Evolutionary conservation across 2,113 vertebrate genomes (phyloP).

Genomic region (Aphelocoma coerulescens): DNA sequence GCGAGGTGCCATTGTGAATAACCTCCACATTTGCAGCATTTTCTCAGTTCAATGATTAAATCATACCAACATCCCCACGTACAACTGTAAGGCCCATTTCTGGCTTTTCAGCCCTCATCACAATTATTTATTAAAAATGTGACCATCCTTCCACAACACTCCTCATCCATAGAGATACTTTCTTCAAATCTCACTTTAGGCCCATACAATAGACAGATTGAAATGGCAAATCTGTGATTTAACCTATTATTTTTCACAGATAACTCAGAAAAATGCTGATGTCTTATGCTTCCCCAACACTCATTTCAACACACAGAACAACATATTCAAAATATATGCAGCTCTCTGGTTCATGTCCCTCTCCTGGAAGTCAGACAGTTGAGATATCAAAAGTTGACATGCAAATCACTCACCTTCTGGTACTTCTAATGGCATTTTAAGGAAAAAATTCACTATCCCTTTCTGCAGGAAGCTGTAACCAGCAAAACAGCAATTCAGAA

Average conservation of each 20-base stretch:
- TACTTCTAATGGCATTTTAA: not conserved
- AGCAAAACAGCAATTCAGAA: not conserved
- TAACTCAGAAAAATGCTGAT: not conserved
- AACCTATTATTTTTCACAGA: not conserved
- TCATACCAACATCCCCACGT: not conserved
- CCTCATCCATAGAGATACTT: not conserved
- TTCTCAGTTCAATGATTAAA: not conserved
- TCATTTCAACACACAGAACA: not conserved
- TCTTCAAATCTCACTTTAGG: not conserved
- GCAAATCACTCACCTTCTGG: not conserved
- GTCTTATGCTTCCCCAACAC: not conserved
- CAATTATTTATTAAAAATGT: not conserved
- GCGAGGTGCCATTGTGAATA: not conserved
- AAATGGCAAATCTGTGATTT: not conserved
- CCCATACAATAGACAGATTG: not conserved
- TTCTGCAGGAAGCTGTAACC: not conserved
- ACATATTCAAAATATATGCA: not conserved
- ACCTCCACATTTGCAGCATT: not conserved
- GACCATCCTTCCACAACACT: not conserved
- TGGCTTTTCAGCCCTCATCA: not conserved
- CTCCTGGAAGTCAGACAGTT: not conserved
- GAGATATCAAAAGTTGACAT: not conserved
- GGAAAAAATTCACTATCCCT: not conserved
- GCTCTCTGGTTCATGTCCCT: not conserved
- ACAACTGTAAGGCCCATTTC: not conserved